These are phyloP conservation scores for Varanus komodoensis DNA, from an alignment of 2,113 vertebrate species.

Conservation along the genomic window DNA sequence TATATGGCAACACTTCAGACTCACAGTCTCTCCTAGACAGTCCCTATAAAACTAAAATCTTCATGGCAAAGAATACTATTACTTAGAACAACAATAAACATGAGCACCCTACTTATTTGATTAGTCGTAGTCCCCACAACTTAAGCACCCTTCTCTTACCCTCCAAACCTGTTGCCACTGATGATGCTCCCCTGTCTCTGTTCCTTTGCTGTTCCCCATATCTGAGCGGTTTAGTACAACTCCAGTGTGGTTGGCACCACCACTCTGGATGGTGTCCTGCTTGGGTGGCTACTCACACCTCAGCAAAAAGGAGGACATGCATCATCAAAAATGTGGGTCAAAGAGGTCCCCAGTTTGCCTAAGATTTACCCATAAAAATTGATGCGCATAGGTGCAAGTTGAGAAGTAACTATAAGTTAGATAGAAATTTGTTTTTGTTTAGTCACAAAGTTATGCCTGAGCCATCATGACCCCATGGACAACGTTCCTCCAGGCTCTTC, in stretches of 20 bases:
- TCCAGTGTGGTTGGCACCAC: background rate
- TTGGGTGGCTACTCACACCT: background rate
- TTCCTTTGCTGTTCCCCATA: background rate
- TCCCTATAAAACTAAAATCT: background rate
- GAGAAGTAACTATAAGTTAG: too few species aligned
- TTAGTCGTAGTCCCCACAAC: background rate
- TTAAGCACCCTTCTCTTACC: background rate
- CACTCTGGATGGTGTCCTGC: background rate
- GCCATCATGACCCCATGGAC: too few species aligned
- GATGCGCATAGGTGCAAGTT: too few species aligned
- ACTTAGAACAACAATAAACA: background rate
- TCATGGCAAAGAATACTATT: background rate
- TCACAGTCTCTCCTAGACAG: background rate
- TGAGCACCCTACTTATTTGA: background rate
- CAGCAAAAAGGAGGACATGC: background rate
- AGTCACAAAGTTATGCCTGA: too few species aligned
- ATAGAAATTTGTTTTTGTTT: too few species aligned
- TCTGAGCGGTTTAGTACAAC: background rate
- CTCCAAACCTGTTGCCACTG: background rate
- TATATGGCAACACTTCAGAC: slow-evolving; percentile 36
- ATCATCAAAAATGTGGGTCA: background rate
- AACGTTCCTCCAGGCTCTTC: too few species aligned
- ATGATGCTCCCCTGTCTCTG: background rate
- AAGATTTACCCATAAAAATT: too few species aligned
- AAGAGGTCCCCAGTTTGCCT: too few species aligned